Percentiles rank a stretch among this genome's conserved stretches.
Conservation (phyloP, 2,113 vertebrate species). For the Oostethus manadensis region DNA sequence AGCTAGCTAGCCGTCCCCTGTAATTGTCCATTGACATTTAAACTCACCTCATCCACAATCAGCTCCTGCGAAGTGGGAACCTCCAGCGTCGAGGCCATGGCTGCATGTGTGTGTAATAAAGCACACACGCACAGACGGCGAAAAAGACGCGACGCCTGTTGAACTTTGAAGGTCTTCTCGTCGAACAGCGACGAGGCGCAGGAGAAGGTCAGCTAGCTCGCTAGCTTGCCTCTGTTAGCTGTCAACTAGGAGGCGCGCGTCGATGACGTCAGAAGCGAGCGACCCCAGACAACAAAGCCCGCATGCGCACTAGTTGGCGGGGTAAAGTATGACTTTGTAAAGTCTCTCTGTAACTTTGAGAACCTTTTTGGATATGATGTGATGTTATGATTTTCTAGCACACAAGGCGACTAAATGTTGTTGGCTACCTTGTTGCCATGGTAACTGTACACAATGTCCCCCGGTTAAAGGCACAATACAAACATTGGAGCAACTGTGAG, state of each 20-base stretch:
- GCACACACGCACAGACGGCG: background rate
- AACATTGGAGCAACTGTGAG: background rate
- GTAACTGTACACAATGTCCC: constrained; percentile 13
- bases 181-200: constrained; percentile 49
- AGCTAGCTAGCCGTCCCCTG: background rate
- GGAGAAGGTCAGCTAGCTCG: constrained; percentile 67
- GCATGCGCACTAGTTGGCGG: constrained; percentile 11
- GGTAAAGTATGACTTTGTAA: background rate
- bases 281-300: background rate
- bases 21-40: background rate
- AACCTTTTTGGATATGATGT: background rate
- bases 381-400: background rate
- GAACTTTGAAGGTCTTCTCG: constrained; percentile 56
- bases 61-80: constrained; percentile 82
- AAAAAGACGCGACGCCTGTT: background rate
- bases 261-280: background rate
- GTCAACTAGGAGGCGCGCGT: constrained; percentile 33
- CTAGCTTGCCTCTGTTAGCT: background rate
- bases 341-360: background rate
- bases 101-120: constrained; percentile 10
- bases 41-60: constrained; percentile 83
- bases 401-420: background rate
- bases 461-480: background rate
- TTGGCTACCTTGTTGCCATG: constrained; percentile 38
- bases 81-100: constrained; percentile 76